phyloP scores from a whole-genome alignment of 2,888 invertebrate genomes.

The Parapristionchus giblindavisi region DNA sequence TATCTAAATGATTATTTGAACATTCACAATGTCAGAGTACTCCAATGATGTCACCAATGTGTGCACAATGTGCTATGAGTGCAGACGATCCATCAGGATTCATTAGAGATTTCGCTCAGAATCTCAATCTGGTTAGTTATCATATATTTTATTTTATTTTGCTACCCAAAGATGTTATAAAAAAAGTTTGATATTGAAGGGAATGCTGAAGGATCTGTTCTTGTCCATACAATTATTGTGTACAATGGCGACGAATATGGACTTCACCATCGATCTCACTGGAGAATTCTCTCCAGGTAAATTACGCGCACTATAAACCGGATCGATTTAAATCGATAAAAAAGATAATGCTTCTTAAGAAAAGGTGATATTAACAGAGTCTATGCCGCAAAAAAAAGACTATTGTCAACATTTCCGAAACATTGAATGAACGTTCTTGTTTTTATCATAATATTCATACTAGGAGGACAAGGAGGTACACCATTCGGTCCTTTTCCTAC shows the following conservation, averaged over 20 bases:
- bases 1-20: too few species aligned
- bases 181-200: conserved; percentile 34
- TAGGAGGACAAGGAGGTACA: conserved; percentile 53
- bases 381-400: too few species aligned
- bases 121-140: conserved; percentile 48
- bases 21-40: too few species aligned
- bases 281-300: conserved; percentile 58
- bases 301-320: too few species aligned
- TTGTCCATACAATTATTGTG: conserved; percentile 59
- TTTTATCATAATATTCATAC: background rate
- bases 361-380: too few species aligned
- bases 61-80: conserved; percentile 46
- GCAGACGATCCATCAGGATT: conserved; percentile 54
- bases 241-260: conserved; percentile 59
- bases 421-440: background rate
- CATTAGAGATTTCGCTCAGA: conserved; percentile 51
- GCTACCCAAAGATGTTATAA: background rate
- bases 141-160: background rate
- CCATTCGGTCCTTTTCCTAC: conserved; percentile 66
- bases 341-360: too few species aligned
- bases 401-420: too few species aligned
- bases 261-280: conserved; percentile 63
- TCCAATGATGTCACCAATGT: conserved; percentile 30
- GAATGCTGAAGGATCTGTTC: conserved; percentile 60
- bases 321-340: too few species aligned